These are phyloP conservation scores for Troides helena DNA, from an alignment of 2,888 invertebrate genomes.

Conservation along the genomic window DNA sequence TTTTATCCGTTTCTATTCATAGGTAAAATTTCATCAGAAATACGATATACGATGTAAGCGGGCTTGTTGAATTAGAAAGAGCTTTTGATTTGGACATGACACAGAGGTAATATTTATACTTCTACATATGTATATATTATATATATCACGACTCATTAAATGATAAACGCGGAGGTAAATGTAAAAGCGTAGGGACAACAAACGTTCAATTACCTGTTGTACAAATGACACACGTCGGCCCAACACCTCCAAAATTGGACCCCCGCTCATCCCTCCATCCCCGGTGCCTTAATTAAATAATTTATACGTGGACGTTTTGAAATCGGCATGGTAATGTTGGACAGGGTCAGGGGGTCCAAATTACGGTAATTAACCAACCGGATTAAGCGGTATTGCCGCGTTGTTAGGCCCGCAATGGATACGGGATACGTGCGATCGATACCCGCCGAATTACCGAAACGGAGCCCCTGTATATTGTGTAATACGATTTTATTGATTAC, in stretches of 20 bases:
- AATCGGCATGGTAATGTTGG: conserved; percentile 14
- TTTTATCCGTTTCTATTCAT: too few relatives aligned
- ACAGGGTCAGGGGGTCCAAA: conserved; percentile 7
- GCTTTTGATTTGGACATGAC: too few relatives aligned
- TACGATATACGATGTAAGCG: too few relatives aligned
- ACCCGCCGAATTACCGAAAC: not conserved
- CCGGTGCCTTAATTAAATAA: conserved; percentile 21
- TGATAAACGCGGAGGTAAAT: too few relatives aligned
- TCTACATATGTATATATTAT: too few relatives aligned
- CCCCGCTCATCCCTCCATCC: conserved; percentile 4
- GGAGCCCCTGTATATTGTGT: too few relatives aligned
- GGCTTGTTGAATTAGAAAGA: too few relatives aligned
- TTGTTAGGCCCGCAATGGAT: not conserved
- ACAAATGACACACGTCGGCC: conserved; percentile 1
- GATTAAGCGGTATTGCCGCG: not conserved
- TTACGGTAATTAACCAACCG: conserved; percentile 22
- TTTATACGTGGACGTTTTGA: conserved; percentile 8
- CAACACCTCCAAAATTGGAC: conserved; percentile 3
- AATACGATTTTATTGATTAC: too few relatives aligned
- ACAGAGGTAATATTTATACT: too few relatives aligned
- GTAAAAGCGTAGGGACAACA: too few relatives aligned
- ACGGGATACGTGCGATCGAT: not conserved
- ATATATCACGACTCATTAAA: too few relatives aligned
- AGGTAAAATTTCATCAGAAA: too few relatives aligned
- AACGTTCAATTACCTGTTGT: not conserved